Base-by-base conservation (phyloP, 2,888 invertebrate species). In the Malthinus seriepunctatus region DNA sequence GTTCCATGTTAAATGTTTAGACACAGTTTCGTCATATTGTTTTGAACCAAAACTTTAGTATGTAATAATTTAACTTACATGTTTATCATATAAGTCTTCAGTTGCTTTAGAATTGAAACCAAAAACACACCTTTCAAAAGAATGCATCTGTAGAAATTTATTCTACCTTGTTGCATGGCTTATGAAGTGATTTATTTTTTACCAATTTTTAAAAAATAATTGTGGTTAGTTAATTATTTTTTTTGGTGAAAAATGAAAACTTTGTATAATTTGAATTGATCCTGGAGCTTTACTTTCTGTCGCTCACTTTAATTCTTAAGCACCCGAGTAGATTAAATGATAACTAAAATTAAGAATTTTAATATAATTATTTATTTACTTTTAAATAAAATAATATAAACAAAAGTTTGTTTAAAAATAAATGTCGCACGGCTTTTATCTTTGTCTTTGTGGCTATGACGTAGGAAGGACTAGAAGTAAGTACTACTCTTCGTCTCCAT, bases 381-480 rank as follows among this genome's bases (percentile, higher is more conserved):
- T 4, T 35, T 11, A 46, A 10, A 15, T 46, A 46, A 46, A 11
- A 46, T 46, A 46, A 32, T 46, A 34, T 47, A 48, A 34, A 48
- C 10, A 34, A 9, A 11, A 8, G 7, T 23, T 23, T 23, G 10
- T 34, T 48, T 62, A 61, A 42, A 42, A 58, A 50, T 69, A 69
- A 70, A 67, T 69, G 70, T 72, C 76, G 79, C 79, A 79, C 77
- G 77, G 79, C 79, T 78, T 78, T 69, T 73, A 71, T 73, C 73
- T 78, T 69, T 75, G 72, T 75, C 75, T 77, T 73, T 76, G 75
- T 77, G 70, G 72, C 75, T 71, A 68, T 69, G 65, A 64, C 72
- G 69, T 75, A 80, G 81, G 80, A 80, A 71, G 81, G 80, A 75
- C 76, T 80, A 60, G 80, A 81, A 80, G 80, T 80, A 78, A 81